A percentile compares a stretch with the other conserved stretches of the same genome.
phyloP scores from a whole-genome alignment of 2,113 vertebrate species.

The Aptenodytes forsteri region DNA sequence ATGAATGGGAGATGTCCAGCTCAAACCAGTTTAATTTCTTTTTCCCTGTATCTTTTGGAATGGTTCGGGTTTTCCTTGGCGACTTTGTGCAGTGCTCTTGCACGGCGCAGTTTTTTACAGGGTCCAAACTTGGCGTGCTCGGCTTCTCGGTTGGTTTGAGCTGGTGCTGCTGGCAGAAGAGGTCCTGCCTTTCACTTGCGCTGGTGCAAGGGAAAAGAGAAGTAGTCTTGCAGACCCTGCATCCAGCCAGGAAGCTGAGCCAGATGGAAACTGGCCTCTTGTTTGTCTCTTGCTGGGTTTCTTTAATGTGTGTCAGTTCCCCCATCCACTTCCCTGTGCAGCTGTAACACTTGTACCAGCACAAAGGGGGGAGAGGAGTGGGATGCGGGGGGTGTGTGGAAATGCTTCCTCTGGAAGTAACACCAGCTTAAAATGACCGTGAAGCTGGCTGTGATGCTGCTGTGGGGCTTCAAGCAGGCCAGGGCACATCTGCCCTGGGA shows the following conservation, averaged over 20 bases:
- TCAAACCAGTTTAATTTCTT: slow-evolving; percentile 12
- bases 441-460: not conserved
- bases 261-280: not conserved
- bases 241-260: not conserved
- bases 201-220: not conserved
- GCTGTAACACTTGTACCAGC: not conserved
- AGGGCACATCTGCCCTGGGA: not conserved
- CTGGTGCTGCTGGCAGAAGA: not conserved
- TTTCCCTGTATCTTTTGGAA: not conserved
- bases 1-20: slow-evolving; percentile 22
- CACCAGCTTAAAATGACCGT: not conserved
- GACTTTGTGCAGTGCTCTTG: not conserved
- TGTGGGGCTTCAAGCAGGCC: not conserved
- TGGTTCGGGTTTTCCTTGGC: not conserved
- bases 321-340: not conserved
- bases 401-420: not conserved
- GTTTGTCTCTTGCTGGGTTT: not conserved
- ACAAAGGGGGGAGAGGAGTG: not conserved
- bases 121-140: not conserved
- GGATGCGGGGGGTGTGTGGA: not conserved
- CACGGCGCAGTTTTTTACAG: not conserved
- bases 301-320: not conserved
- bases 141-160: not conserved
- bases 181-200: not conserved
- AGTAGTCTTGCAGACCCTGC: not conserved